These are phyloP conservation scores for Chirona hameri DNA, from an alignment of 2,888 invertebrate species.

Conservation along the genomic window DNA sequence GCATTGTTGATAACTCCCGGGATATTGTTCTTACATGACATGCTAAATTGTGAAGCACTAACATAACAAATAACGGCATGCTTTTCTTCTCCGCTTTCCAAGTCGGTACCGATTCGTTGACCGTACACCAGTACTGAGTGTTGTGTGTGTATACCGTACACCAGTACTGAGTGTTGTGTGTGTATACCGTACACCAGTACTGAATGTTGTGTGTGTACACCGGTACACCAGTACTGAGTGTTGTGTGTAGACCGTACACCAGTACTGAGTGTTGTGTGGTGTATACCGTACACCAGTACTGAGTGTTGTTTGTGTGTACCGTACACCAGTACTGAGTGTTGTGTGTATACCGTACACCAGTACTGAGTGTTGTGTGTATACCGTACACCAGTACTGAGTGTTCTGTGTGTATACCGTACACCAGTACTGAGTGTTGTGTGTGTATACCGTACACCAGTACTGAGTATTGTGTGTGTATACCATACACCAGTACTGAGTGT, in stretches of 20 bases:
- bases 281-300: too few species aligned
- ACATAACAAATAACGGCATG: background rate
- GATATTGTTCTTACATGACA: too few species aligned
- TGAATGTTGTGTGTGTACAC: conserved; percentile 24
- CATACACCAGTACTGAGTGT: background rate
- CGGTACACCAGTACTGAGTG: background rate
- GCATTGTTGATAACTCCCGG: too few species aligned
- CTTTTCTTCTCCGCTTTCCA: too few species aligned
- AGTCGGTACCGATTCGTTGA: too few species aligned
- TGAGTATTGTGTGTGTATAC: conserved; percentile 14
- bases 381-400: background rate
- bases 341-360: too few species aligned
- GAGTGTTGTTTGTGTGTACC: conserved; percentile 13
- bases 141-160: too few species aligned
- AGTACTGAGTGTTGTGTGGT: background rate
- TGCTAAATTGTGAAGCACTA: too few species aligned
- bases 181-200: too few species aligned
- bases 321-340: background rate
- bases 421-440: background rate
- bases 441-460: too few species aligned
- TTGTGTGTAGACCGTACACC: too few species aligned
- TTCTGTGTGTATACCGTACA: too few species aligned
- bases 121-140: background rate
- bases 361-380: conserved; percentile 1
- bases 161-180: background rate